These are phyloP conservation scores for Plagiodera versicolora DNA, from an alignment of 2,888 invertebrate species.

Conservation along the genomic window DNA sequence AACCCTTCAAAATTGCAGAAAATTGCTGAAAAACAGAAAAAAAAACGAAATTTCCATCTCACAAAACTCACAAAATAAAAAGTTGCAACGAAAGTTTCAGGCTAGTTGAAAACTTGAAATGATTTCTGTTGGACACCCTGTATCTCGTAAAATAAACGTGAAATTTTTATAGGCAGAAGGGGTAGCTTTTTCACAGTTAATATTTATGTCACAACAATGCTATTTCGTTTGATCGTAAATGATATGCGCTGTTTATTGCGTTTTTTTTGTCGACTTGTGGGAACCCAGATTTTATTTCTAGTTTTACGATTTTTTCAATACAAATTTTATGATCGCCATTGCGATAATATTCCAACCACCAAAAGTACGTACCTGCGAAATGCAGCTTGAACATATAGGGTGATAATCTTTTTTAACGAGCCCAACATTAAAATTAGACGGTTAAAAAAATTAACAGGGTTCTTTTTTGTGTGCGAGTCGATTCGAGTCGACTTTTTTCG, in stretches of 20 bases:
- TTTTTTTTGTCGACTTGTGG: slow-evolving; percentile 7
- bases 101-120: slow-evolving; percentile 7
- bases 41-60: too few species aligned
- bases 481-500: too few species aligned
- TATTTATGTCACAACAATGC: slow-evolving; percentile 18
- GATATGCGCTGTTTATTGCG: slow-evolving; percentile 14
- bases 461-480: too few species aligned
- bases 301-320: background rate
- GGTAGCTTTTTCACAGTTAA: slow-evolving; percentile 10
- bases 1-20: too few species aligned
- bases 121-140: slow-evolving; percentile 14
- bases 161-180: slow-evolving; percentile 19
- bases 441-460: too few species aligned
- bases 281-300: slow-evolving; percentile 5
- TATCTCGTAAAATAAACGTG: slow-evolving; percentile 11
- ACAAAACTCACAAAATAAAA: too few species aligned
- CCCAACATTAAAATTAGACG: too few species aligned
- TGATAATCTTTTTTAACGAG: too few species aligned
- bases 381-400: background rate
- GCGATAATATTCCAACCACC: background rate
- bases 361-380: background rate
- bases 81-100: too few species aligned
- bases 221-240: slow-evolving; percentile 19
- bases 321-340: background rate
- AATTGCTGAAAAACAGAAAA: too few species aligned